Evolutionary conservation across 2,113 vertebrate species (phyloP).

Genomic region (Pipra filicauda): DNA sequence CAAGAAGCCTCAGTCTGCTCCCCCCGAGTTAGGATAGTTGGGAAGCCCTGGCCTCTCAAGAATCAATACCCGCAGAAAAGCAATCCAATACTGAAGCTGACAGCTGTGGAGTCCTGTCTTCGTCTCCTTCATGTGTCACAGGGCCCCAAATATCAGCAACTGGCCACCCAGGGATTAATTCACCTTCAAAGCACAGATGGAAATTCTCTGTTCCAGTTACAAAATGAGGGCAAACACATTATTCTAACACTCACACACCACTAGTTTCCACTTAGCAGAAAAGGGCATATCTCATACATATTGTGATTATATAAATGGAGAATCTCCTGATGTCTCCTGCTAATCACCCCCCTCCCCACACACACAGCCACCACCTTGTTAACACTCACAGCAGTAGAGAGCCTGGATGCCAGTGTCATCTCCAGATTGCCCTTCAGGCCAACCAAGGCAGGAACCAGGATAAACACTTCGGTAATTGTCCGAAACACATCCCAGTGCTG

Average conservation of each 20-base stretch:
- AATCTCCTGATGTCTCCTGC: neutral
- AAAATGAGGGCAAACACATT: slow-evolving; percentile 35
- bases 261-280: neutral
- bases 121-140: slow-evolving; percentile 38
- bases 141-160: neutral
- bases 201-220: slow-evolving; percentile 37
- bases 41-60: neutral
- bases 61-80: neutral
- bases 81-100: neutral
- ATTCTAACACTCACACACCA: slow-evolving; percentile 9
- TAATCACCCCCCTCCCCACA: neutral
- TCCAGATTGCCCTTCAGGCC: slow-evolving; percentile 96
- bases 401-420: slow-evolving; percentile 93
- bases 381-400: slow-evolving; percentile 90
- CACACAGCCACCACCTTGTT: neutral
- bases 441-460: slow-evolving; percentile 90
- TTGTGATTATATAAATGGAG: neutral
- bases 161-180: slow-evolving; percentile 37
- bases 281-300: neutral
- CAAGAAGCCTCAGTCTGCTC: neutral
- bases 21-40: neutral
- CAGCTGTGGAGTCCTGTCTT: neutral
- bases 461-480: slow-evolving; percentile 86
- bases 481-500: slow-evolving; percentile 92
- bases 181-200: slow-evolving; percentile 21